Conservation (phyloP, 2,797 vertebrate genomes). For the Amphiprion clarkii region DNA sequence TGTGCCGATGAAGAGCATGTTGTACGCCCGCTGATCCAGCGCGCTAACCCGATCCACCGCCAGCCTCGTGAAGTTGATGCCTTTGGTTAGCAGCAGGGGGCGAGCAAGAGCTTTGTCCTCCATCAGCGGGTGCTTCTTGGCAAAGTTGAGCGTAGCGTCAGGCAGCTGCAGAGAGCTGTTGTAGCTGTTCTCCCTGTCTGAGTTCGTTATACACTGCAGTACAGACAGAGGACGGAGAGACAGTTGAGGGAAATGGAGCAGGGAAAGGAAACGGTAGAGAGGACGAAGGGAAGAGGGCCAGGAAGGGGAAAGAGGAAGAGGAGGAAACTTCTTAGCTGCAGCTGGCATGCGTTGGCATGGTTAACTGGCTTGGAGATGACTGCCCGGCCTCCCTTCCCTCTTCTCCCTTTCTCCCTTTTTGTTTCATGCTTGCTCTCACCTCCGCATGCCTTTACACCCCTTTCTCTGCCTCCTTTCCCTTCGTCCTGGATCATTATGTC, state of each 20-base stretch:
- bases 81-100: constrained; percentile 93
- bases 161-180: constrained; percentile 94
- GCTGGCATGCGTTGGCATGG: constrained; percentile 67
- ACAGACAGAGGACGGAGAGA: constrained; percentile 35
- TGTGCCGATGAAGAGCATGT: constrained; percentile 95
- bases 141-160: constrained; percentile 96
- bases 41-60: constrained; percentile 89
- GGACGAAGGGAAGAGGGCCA: constrained; percentile 16
- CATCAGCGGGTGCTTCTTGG: constrained; percentile 97
- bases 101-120: constrained; percentile 89
- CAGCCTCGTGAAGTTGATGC: constrained; percentile 93
- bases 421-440: constrained; percentile 35
- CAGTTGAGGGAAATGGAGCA: constrained; percentile 26
- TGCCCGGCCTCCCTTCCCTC: constrained; percentile 16
- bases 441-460: constrained; percentile 48
- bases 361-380: constrained; percentile 54
- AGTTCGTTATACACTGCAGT: constrained; percentile 93
- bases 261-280: constrained; percentile 20
- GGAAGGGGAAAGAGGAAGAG: constrained; percentile 44
- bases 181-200: constrained; percentile 90
- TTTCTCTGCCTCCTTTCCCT: constrained; percentile 52
- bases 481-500: constrained; percentile 62
- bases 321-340: constrained; percentile 66
- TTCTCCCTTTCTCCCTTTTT: constrained; percentile 20
- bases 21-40: constrained; percentile 89